These are phyloP conservation scores for Cebus imitator DNA, from an alignment of 2,113 vertebrate species.

Conservation along the genomic window DNA sequence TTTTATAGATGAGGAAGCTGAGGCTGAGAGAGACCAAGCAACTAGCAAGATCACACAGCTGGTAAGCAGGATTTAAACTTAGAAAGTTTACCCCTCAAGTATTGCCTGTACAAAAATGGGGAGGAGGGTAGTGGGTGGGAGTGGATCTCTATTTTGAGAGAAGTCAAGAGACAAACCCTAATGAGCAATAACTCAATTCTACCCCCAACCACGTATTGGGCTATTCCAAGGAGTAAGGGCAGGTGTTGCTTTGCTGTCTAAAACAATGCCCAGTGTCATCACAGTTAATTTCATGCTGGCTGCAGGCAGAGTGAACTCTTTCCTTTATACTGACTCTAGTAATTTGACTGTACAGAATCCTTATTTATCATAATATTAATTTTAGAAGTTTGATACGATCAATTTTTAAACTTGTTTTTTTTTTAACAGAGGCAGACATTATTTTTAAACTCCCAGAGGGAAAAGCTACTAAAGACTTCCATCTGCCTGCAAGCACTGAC, in stretches of 20 bases:
- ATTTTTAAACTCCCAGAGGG: slow-evolving; percentile 53
- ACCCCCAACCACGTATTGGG: not conserved
- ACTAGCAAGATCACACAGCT: not conserved
- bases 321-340: not conserved
- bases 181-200: not conserved
- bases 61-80: not conserved
- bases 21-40: slow-evolving; percentile 2
- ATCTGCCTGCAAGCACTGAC: slow-evolving; percentile 54
- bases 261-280: not conserved
- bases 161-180: not conserved
- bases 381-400: slow-evolving; percentile 48
- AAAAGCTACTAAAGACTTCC: slow-evolving; percentile 64
- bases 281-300: not conserved
- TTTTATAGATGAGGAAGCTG: not conserved
- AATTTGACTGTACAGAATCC: not conserved
- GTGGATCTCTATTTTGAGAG: not conserved
- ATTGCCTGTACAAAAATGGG: not conserved
- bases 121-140: not conserved
- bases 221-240: not conserved
- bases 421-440: slow-evolving; percentile 63
- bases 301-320: not conserved
- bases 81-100: not conserved
- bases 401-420: slow-evolving; percentile 64
- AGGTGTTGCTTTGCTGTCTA: not conserved
- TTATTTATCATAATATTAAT: slow-evolving; percentile 41